These are phyloP conservation scores for Poecile atricapillus DNA, from an alignment of 2,113 vertebrate species.

Conservation along the genomic window DNA sequence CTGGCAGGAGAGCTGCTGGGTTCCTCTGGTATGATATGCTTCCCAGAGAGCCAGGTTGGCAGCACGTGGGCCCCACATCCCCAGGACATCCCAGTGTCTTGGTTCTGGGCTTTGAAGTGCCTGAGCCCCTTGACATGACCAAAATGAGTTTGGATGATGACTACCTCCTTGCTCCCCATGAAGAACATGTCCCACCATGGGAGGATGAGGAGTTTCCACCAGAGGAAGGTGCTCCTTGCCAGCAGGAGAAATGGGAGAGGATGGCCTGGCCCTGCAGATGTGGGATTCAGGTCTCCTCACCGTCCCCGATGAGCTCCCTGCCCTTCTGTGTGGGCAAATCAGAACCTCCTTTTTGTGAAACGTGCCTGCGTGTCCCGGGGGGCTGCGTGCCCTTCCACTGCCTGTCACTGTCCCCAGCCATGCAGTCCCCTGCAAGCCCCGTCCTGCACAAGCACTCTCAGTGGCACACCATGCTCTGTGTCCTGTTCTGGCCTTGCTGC, in stretches of 20 bases:
- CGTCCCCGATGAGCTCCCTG: rapidly evolving
- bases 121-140: neutral
- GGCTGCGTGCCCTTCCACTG: neutral
- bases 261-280: neutral
- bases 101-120: neutral
- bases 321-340: neutral
- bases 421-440: rapidly evolving
- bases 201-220: neutral
- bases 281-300: neutral
- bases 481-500: neutral
- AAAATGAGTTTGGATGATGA: neutral
- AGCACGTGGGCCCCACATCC: no score
- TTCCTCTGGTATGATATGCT: rapidly evolving
- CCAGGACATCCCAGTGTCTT: neutral
- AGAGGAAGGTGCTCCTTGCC: neutral
- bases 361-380: neutral
- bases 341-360: neutral
- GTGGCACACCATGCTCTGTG: rapidly evolving
- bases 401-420: neutral
- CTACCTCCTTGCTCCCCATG: neutral
- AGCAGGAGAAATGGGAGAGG: neutral
- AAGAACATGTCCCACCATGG: neutral
- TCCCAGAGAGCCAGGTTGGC: neutral
- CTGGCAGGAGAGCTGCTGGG: neutral
- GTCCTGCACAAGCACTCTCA: rapidly evolving